A percentile compares a stretch with the other conserved stretches of the same genome.
Evolutionary conservation across 1,140 invertebrate species (phyloP).

Genomic region (Carposina sasakii): DNA sequence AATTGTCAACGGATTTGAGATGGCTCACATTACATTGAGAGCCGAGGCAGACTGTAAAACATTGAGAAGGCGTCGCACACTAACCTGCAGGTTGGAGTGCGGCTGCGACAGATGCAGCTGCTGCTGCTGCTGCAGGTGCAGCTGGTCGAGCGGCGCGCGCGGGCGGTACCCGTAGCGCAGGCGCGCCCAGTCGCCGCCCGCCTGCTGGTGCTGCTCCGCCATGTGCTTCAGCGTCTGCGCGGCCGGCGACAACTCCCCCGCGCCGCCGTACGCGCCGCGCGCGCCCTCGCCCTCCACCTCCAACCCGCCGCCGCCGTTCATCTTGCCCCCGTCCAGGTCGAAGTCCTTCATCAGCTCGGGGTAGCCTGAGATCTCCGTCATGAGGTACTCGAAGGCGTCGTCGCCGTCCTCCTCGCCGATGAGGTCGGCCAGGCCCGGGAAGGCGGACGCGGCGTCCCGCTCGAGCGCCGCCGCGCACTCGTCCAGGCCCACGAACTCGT

Average conservation of each 20-base stretch:
- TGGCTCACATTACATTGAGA: no score
- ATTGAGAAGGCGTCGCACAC: no score
- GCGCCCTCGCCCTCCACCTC: conserved; percentile 69
- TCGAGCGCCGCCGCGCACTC: conserved; percentile 85
- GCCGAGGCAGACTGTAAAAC: no score
- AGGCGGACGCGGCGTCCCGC: conserved; percentile 83
- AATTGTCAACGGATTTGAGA: no score
- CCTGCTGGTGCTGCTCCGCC: conserved; percentile 96
- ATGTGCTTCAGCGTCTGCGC: conserved; percentile 96
- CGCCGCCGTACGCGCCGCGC: conserved; percentile 48
- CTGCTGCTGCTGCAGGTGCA: conserved; percentile 89
- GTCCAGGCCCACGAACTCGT: conserved; percentile 87
- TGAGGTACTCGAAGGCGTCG: conserved; percentile 89
- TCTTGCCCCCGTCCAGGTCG: conserved; percentile 73
- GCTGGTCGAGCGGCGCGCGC: conserved; percentile 77
- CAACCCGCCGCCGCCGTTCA: conserved; percentile 63
- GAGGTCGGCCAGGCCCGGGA: conserved; percentile 84
- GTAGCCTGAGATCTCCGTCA: conserved; percentile 88
- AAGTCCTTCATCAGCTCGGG: conserved; percentile 90
- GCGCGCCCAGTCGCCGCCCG: conserved; percentile 64
- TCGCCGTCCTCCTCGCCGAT: conserved; percentile 90
- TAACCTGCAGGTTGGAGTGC: conserved; percentile 84
- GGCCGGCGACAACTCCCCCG: conserved; percentile 84
- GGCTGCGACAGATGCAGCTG: conserved; percentile 87
- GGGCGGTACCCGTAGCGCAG: conserved; percentile 77